Evolutionary conservation across 2,888 invertebrate species (phyloP), one percentile per base, ranked within the genome.

Genomic region (Ichneumon xanthorius): DNA sequence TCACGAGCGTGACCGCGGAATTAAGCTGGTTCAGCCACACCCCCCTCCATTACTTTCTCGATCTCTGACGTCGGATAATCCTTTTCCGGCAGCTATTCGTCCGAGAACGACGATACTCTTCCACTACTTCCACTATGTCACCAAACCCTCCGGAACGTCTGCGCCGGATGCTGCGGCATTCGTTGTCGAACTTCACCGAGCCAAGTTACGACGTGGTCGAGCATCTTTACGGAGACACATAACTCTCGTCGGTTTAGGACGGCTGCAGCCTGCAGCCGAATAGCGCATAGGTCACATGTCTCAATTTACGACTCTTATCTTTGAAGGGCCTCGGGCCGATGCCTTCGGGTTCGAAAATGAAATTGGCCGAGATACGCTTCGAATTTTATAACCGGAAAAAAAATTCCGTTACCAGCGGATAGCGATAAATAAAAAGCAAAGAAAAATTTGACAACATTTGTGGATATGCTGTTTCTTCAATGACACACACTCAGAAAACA

Each of bases 1-100:
- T 68, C 83, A 67, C 75, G 33, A 76, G 78, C 63, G 67, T 53
- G 68, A 16, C 72, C 80, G 76, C 80, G 80, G 82, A 53, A 82
- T 80, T 80, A 53, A 67, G 58, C 40, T n/a, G 68, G 73, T 75
- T 65, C 63, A 45, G 70, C 48, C 48, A 50, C 58, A 67, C 37
- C 37, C 30, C 3, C 14, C 5, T n/a, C 16, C 22, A 37, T 40
- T 22, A 9, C 45, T 55, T 19, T 16, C n/a, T n/a, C 61, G 48
- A 65, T 76, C 50, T 45, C 48, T 33, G n/a, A 45, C 67, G 40
- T 55, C 26, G 63, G 55, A 22, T 67, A 55, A 73, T 67, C 61
- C 58, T 70, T 40, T 71, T 63, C 67, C 30, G 26, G 55, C 9
- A 45, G 40, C 26, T 58, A 11, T 68, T 68, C 68, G 68, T 68